Evolutionary conservation across 2,888 invertebrate species (phyloP).

Genomic region (Microctonus aethiopoides): DNA sequence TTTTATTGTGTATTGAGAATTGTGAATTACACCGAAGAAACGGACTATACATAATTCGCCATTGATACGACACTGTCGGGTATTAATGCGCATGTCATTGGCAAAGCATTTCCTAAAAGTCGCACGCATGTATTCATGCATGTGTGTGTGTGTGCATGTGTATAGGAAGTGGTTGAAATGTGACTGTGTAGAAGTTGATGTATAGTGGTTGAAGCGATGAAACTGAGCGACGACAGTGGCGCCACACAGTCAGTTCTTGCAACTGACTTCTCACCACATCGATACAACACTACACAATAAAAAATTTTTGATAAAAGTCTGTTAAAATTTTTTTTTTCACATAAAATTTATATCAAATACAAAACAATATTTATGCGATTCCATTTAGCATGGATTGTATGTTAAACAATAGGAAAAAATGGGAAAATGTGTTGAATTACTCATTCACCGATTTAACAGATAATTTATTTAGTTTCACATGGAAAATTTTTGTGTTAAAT

Average conservation of each 20-base stretch:
- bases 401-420: too few species aligned
- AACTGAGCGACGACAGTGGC: constrained; percentile 36
- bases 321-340: too few species aligned
- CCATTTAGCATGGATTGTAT: too few species aligned
- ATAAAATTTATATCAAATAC: too few species aligned
- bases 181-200: neutral
- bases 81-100: constrained; percentile 3
- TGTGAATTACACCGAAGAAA: neutral
- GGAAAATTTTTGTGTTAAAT: too few species aligned
- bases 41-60: neutral
- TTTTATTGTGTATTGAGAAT: too few species aligned
- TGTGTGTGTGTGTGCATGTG: neutral
- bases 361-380: too few species aligned
- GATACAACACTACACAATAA: constrained; percentile 17
- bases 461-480: too few species aligned
- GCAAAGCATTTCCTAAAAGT: neutral
- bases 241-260: constrained; percentile 30
- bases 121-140: neutral
- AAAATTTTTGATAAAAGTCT: too few species aligned
- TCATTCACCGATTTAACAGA: too few species aligned
- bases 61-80: constrained; percentile 11
- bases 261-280: constrained; percentile 28
- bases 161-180: neutral
- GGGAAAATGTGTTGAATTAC: too few species aligned
- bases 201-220: neutral